A percentile compares a stretch with the other conserved stretches of the same genome.
Evolutionary conservation across 2,888 invertebrate genomes (phyloP).

Genomic region (Cephus nigrinus): DNA sequence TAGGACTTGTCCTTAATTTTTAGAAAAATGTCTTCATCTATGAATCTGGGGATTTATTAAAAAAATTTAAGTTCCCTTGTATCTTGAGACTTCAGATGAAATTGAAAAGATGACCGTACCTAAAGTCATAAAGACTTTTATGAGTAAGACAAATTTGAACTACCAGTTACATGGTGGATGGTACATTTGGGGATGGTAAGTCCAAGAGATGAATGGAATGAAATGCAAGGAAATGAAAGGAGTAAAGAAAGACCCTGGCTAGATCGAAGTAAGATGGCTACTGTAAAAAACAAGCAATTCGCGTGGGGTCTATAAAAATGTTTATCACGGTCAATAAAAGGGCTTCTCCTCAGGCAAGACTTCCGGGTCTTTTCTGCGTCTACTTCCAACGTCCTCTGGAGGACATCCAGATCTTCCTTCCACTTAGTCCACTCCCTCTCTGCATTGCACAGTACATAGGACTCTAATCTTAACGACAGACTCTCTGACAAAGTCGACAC

Average conservation of each 20-base stretch:
- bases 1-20: neutral
- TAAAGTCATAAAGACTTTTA: neutral
- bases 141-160: conserved; percentile 13
- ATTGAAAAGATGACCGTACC: neutral
- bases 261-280: conserved; percentile 19
- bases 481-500: conserved; percentile 50
- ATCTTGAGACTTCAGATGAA: neutral
- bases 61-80: neutral
- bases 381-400: conserved; percentile 13
- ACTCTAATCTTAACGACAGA: conserved; percentile 57
- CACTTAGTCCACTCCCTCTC: neutral
- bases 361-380: conserved; percentile 18
- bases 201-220: neutral
- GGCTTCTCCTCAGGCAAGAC: conserved; percentile 34
- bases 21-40: neutral
- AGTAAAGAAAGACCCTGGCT: conserved; percentile 12
- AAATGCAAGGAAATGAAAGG: neutral
- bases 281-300: conserved; percentile 62
- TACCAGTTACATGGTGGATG: too few relatives aligned
- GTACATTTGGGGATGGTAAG: neutral
- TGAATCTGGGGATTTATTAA: neutral
- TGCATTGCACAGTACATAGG: neutral
- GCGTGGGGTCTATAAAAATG: conserved; percentile 63
- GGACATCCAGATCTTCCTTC: neutral
- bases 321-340: conserved; percentile 63